Evolutionary conservation across 2,888 invertebrate species (phyloP).

Genomic region (Margaritifera margaritifera): DNA sequence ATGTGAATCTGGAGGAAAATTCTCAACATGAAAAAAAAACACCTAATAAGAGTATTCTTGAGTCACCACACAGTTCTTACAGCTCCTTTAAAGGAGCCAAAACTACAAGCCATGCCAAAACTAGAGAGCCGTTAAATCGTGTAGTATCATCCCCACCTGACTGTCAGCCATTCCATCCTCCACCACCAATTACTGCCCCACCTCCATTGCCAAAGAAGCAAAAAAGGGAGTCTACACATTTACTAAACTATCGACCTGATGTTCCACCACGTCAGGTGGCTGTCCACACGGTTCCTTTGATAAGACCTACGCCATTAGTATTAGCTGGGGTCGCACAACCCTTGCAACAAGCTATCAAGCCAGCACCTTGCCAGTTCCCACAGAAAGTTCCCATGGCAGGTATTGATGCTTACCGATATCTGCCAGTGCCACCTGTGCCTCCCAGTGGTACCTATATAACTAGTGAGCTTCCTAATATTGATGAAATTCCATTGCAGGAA

Average conservation of each 20-base stretch:
- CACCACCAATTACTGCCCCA: conserved; percentile 16
- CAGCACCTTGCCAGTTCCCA: conserved; percentile 42
- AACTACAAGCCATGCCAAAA: too few relatives aligned
- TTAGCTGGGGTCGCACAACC: conserved; percentile 45
- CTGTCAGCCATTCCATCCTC: conserved; percentile 32
- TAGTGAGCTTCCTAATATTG: conserved; percentile 44
- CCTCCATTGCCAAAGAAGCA: conserved; percentile 33
- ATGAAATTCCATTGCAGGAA: conserved; percentile 48
- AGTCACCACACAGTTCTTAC: too few relatives aligned
- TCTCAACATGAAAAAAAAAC: conserved; percentile 23
- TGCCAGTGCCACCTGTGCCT: conserved; percentile 7
- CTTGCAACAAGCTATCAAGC: conserved; percentile 34
- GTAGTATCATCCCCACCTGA: conserved; percentile 17
- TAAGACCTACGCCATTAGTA: conserved; percentile 51
- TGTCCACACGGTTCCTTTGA: conserved; percentile 45
- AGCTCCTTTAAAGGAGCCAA: too few relatives aligned
- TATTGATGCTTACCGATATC: conserved; percentile 11
- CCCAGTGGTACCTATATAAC: conserved; percentile 9
- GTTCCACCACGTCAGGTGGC: conserved; percentile 43
- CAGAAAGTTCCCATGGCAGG: conserved; percentile 5
- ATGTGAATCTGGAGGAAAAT: conserved; percentile 16
- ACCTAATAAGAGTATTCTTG: conserved; percentile 18
- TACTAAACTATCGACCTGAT: conserved; percentile 20
- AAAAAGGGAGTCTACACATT: conserved; percentile 11
- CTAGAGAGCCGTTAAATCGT: too few relatives aligned